phyloP scores from a whole-genome alignment of 30 jellyfish, hydroid and myxozoan genomes.

The Chrysaora quinquecirrha region DNA sequence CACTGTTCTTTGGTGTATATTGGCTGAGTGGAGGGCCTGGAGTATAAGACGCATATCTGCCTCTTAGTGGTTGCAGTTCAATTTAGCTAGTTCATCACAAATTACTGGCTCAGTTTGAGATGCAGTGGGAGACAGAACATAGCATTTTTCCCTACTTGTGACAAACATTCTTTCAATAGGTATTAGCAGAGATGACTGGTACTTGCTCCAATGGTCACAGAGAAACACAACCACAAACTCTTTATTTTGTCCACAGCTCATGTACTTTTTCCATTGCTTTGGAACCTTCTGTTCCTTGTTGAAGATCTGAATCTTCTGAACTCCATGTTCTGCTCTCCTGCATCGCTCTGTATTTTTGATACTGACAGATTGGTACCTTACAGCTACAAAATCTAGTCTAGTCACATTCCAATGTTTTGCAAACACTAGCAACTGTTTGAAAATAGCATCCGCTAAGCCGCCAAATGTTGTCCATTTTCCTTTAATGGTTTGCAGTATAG shows the following conservation, averaged over 20 bases:
- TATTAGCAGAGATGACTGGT: not conserved
- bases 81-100: not conserved
- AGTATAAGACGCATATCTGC: slow-evolving; percentile 5
- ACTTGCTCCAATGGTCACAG: slow-evolving; percentile 6
- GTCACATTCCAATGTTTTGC: not conserved
- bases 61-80: not conserved
- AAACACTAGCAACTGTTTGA: not conserved
- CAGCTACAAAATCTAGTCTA: slow-evolving; percentile 17
- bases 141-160: not conserved
- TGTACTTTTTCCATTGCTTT: slow-evolving; percentile 40
- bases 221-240: not conserved
- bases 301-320: slow-evolving; percentile 1
- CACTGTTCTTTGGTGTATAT: not conserved
- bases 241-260: slow-evolving; percentile 27
- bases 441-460: not conserved
- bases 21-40: not conserved
- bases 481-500: not conserved
- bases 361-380: slow-evolving; percentile 3
- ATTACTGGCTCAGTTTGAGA: not conserved
- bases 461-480: not conserved
- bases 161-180: not conserved
- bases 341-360: slow-evolving; percentile 33
- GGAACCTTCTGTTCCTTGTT: slow-evolving; percentile 15
- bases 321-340: slow-evolving; percentile 8
- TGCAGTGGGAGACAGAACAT: not conserved